Evolutionary conservation across 2,113 vertebrate genomes (phyloP).

Genomic region (Rostratula benghalensis): DNA sequence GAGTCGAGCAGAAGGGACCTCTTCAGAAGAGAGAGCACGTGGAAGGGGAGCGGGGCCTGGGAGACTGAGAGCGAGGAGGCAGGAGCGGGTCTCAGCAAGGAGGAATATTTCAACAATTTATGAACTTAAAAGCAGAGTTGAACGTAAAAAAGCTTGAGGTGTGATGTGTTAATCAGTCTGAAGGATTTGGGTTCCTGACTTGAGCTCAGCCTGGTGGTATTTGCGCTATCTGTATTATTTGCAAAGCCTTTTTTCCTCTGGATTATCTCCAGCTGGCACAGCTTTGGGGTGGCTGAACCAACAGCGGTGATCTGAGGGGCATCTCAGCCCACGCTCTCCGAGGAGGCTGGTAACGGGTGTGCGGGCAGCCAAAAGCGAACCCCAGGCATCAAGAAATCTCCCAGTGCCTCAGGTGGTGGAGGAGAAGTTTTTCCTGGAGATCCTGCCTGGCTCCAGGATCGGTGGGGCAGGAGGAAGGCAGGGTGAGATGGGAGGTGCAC

Average conservation of each 20-base stretch:
- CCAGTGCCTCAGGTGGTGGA: background rate
- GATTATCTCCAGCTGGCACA: background rate
- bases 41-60: background rate
- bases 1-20: background rate
- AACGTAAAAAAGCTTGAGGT: background rate
- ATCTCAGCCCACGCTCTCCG: background rate
- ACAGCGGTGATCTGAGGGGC: rapidly evolving
- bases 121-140: background rate
- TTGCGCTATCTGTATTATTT: background rate
- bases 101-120: background rate
- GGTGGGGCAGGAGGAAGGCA: background rate
- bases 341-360: background rate
- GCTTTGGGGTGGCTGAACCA: background rate
- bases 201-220: background rate
- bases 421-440: background rate
- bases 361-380: background rate
- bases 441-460: background rate
- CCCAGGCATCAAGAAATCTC: background rate
- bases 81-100: background rate
- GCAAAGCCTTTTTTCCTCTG: background rate
- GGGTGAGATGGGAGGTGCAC: background rate
- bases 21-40: background rate
- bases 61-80: background rate
- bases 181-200: background rate
- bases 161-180: background rate